These are phyloP conservation scores for Collichthys lucidus DNA, from an alignment of 2,113 vertebrate species.

Conservation along the genomic window DNA sequence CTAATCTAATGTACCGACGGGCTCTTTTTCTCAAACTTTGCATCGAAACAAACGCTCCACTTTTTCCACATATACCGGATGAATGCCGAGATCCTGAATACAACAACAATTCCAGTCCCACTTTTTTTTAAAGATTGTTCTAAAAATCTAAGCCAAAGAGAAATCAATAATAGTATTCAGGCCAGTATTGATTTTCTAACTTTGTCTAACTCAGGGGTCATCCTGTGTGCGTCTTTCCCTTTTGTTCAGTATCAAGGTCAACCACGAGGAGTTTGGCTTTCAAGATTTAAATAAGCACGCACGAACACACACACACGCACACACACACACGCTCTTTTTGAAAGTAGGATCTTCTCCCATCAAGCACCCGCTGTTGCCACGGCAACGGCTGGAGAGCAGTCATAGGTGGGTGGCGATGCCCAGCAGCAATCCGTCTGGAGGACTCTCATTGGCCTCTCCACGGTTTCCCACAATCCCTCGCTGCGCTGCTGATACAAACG, in stretches of 20 bases:
- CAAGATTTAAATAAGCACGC: conserved; percentile 52
- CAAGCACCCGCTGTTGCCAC: conserved; percentile 77
- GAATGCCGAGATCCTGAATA: neutral
- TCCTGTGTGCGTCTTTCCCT: neutral
- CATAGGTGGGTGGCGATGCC: conserved; percentile 76
- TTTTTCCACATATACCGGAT: neutral
- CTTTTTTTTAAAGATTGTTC: conserved; percentile 5
- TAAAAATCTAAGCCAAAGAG: neutral
- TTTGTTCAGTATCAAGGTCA: conserved; percentile 59
- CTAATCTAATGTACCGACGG: neutral
- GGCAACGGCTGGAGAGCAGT: conserved; percentile 75
- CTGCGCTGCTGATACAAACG: conserved; percentile 13
- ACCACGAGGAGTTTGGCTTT: conserved; percentile 42
- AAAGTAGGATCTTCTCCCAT: conserved; percentile 65
- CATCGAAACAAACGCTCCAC: neutral
- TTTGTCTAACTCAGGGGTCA: conserved; percentile 37
- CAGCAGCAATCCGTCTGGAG: conserved; percentile 73
- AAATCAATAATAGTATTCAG: conserved; percentile 11
- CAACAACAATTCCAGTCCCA: neutral
- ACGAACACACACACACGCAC: conserved; percentile 2
- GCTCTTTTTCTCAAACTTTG: neutral
- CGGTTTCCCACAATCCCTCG: conserved; percentile 73
- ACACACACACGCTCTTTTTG: conserved; percentile 32
- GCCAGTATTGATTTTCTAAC: conserved; percentile 5
- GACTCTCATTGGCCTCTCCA: conserved; percentile 79